phyloP scores from a whole-genome alignment of 2,113 vertebrate species.

The Nanger granti region DNA sequence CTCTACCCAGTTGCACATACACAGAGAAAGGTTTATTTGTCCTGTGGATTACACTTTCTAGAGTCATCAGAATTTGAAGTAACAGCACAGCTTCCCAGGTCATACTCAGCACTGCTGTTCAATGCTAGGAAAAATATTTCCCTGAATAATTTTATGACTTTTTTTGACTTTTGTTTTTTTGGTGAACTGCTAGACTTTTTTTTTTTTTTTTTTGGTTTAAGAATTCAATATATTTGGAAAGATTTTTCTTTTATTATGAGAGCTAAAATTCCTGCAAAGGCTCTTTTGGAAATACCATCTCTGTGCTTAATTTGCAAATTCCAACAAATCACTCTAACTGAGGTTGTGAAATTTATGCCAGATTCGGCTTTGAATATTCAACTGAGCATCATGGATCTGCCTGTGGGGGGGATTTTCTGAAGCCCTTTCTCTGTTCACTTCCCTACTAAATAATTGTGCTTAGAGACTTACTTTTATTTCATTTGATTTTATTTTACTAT shows the following conservation, averaged over 20 bases:
- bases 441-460: not conserved
- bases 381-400: not conserved
- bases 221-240: constrained; percentile 29
- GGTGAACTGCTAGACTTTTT: constrained; percentile 14
- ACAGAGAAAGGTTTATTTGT: constrained; percentile 44
- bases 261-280: constrained; percentile 13
- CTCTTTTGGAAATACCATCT: constrained; percentile 42
- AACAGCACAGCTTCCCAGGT: not conserved
- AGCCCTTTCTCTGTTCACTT: not conserved
- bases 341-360: constrained; percentile 47
- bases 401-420: not conserved
- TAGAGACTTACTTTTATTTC: not conserved
- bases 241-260: constrained; percentile 36
- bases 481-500: constrained; percentile 14
- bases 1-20: not conserved
- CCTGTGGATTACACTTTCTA: not conserved
- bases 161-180: not conserved
- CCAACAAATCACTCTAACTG: constrained; percentile 42
- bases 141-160: not conserved
- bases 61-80: not conserved
- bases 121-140: not conserved
- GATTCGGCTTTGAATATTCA: constrained; percentile 11
- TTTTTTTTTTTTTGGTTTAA: not conserved
- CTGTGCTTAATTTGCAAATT: constrained; percentile 58
- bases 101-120: not conserved